Conservation (phyloP, 2,888 invertebrate genomes). For the Zele albiditarsus region DNA sequence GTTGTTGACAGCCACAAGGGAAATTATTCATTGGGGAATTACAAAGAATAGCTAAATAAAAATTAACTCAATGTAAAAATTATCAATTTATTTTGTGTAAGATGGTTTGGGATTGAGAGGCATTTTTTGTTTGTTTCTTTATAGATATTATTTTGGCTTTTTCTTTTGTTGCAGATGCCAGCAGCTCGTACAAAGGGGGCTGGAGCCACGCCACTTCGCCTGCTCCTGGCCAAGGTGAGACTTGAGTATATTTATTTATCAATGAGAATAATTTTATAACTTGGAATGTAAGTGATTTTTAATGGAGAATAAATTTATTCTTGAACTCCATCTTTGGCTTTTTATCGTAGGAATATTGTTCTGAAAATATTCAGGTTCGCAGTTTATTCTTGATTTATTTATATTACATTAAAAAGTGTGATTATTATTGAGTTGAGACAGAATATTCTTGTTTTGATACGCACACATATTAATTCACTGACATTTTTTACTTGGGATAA, state of each 20-base stretch:
- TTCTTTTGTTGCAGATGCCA: conserved; percentile 66
- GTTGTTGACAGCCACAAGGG: not conserved
- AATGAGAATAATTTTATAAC: not conserved
- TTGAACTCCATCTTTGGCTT: too few species aligned
- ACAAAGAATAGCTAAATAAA: not conserved
- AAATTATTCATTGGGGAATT: not conserved
- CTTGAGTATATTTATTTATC: not conserved
- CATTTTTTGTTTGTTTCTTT: not conserved
- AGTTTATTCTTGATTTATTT: too few species aligned
- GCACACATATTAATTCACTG: too few species aligned
- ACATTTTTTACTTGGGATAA: too few species aligned
- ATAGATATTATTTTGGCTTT: conserved; percentile 25
- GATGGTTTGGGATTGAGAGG: too few species aligned
- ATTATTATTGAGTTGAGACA: too few species aligned
- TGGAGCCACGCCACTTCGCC: conserved; percentile 72
- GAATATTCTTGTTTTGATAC: too few species aligned
- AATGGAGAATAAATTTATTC: too few species aligned
- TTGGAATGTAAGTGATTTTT: not conserved
- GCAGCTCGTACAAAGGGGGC: conserved; percentile 72
- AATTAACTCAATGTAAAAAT: conserved; percentile 10
- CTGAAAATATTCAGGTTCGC: too few species aligned
- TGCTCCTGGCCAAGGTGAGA: conserved; percentile 71
- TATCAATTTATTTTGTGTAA: conserved; percentile 14
- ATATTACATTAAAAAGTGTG: too few species aligned
- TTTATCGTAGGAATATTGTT: too few species aligned